Evolutionary conservation across 2,797 vertebrate genomes (phyloP).

Genomic region (Geotrypetes seraphini): DNA sequence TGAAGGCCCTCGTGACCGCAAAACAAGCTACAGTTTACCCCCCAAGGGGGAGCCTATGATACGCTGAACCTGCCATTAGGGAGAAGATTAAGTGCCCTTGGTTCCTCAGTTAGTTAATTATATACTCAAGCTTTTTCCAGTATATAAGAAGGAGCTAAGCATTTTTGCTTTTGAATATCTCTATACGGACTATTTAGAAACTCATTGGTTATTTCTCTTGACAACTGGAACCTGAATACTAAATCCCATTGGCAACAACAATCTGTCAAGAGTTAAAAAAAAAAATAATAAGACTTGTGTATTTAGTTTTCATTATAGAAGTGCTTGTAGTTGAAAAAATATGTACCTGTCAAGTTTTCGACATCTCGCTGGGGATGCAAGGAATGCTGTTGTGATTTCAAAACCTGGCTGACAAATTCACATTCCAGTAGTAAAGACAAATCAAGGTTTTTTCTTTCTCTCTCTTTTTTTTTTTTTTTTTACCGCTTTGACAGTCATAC

Average conservation of each 20-base stretch:
- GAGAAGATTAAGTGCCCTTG: slow-evolving; percentile 85
- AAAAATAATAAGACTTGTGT: slow-evolving; percentile 70
- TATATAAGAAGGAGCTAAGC: slow-evolving; percentile 46
- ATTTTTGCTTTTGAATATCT: slow-evolving; percentile 71
- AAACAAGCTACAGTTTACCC: slow-evolving; percentile 73
- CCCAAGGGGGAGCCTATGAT: slow-evolving; percentile 65
- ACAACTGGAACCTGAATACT: slow-evolving; percentile 80
- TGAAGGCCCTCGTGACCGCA: slow-evolving; percentile 71
- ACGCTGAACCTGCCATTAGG: slow-evolving; percentile 80
- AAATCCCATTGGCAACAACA: slow-evolving; percentile 86
- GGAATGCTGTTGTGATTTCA: slow-evolving; percentile 80
- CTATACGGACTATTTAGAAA: slow-evolving; percentile 72
- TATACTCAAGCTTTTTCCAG: slow-evolving; percentile 74
- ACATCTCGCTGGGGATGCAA: slow-evolving; percentile 80
- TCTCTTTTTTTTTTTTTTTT: slow-evolving; percentile 19
- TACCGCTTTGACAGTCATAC: slow-evolving; percentile 61
- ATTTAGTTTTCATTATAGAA: slow-evolving; percentile 92
- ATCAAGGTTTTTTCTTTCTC: slow-evolving; percentile 44
- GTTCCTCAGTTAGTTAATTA: slow-evolving; percentile 85
- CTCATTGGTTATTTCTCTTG: slow-evolving; percentile 91
- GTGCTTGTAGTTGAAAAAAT: slow-evolving; percentile 78
- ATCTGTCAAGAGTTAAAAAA: slow-evolving; percentile 60
- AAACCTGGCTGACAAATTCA: slow-evolving; percentile 95
- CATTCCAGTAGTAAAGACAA: slow-evolving; percentile 64
- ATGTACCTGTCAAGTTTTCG: slow-evolving; percentile 90